Percentiles rank a stretch among this genome's conserved stretches.
phyloP scores from a whole-genome alignment of 2,888 invertebrate species.

The Drosophila eohydei region DNA sequence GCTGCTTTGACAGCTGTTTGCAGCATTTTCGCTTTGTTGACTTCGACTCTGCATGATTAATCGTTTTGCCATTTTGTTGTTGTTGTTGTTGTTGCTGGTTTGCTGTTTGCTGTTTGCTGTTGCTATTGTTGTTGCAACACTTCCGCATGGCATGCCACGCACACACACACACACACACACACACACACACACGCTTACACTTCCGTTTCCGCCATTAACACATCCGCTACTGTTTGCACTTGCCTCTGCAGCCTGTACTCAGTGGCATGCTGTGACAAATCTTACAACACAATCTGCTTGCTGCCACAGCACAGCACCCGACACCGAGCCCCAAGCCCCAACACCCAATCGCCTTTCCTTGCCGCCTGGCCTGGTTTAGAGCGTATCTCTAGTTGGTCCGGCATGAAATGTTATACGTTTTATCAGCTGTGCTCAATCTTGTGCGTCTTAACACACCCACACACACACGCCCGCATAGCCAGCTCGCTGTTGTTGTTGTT shows the following conservation, averaged over 20 bases:
- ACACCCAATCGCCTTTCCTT: not conserved
- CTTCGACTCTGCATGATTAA: conserved; percentile 53
- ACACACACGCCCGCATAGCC: conserved; percentile 6
- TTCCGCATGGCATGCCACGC: conserved; percentile 31
- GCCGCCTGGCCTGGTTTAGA: conserved; percentile 1
- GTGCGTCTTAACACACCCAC: conserved; percentile 27
- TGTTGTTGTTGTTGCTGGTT: conserved; percentile 7
- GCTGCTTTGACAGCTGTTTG: conserved; percentile 13
- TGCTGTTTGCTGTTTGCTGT: conserved; percentile 22
- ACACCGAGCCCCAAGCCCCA: not conserved
- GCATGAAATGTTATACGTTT: conserved; percentile 61
- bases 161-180: conserved; percentile 22
- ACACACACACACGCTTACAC: conserved; percentile 47
- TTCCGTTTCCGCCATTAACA: conserved; percentile 76
- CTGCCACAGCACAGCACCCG: conserved; percentile 15
- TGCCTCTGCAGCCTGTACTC: not conserved
- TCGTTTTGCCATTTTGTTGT: conserved; percentile 40
- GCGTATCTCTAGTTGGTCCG: conserved; percentile 57
- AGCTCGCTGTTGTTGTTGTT: conserved; percentile 46
- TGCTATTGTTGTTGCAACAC: conserved; percentile 52
- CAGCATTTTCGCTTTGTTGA: conserved; percentile 25
- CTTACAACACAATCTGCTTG: conserved; percentile 46
- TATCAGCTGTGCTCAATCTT: conserved; percentile 53
- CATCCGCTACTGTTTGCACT: conserved; percentile 71
- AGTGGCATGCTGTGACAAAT: conserved; percentile 50